Conservation (phyloP, 2,113 vertebrate species). For the Semicossyphus pulcher region DNA sequence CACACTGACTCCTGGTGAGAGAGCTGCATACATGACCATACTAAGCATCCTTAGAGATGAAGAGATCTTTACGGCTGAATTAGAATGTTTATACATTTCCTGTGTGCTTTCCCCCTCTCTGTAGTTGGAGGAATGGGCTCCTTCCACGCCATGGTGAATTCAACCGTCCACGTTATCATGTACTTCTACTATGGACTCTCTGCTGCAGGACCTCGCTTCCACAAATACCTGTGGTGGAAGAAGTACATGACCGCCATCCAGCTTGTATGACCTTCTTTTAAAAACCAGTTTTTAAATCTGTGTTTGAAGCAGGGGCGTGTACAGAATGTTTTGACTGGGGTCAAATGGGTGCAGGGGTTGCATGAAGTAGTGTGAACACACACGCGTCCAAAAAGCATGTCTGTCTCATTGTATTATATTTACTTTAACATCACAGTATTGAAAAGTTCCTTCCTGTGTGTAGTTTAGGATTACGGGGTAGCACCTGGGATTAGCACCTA, state of each 20-base stretch:
- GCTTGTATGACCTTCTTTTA: constrained; percentile 84
- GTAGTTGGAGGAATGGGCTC: constrained; percentile 92
- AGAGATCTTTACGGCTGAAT: background rate
- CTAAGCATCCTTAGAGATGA: background rate
- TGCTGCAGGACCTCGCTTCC: constrained; percentile 93
- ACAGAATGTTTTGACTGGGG: no score
- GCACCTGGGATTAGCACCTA: no score
- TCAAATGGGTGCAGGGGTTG: no score
- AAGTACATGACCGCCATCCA: constrained; percentile 98
- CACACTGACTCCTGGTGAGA: constrained; percentile 91
- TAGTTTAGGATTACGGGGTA: no score
- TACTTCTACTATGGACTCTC: constrained; percentile 95
- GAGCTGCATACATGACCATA: background rate
- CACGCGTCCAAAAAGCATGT: no score
- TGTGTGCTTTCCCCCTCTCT: background rate
- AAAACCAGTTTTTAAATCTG: no score
- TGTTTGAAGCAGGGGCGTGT: background rate
- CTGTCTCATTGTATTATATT: no score
- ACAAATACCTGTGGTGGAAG: constrained; percentile 98
- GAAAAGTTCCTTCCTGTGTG: no score
- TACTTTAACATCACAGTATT: no score
- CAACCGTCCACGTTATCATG: constrained; percentile 94
- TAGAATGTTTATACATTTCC: no score
- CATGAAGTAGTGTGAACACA: no score
- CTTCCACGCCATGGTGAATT: constrained; percentile 96